These are phyloP conservation scores for Eufriesea mexicana DNA, from an alignment of 1,140 invertebrate species.

Conservation along the genomic window DNA sequence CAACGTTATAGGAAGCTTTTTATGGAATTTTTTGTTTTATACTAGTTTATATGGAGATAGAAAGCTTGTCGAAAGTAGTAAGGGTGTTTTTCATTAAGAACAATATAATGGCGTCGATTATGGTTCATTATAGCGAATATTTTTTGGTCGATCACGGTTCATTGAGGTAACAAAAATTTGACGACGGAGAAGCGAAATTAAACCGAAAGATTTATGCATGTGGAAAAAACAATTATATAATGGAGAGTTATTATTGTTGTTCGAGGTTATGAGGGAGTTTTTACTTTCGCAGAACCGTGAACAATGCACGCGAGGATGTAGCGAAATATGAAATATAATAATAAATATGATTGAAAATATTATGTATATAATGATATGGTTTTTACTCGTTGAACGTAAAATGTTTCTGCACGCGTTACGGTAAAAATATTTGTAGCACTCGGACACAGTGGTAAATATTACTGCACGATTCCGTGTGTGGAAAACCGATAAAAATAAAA, in stretches of 20 bases:
- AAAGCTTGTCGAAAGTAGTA: neutral
- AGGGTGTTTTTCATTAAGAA: neutral
- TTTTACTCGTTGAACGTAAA: neutral
- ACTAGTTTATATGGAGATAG: neutral
- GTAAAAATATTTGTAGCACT: neutral
- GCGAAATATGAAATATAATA: neutral
- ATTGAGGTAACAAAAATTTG: neutral
- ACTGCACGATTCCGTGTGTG: neutral
- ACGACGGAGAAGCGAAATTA: neutral
- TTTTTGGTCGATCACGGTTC: neutral
- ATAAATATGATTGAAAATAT: conserved; percentile 8
- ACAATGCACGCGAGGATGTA: neutral
- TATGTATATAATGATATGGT: neutral
- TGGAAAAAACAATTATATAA: neutral
- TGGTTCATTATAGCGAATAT: neutral
- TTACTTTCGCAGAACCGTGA: neutral
- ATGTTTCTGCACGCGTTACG: neutral
- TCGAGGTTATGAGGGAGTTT: neutral
- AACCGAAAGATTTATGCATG: neutral
- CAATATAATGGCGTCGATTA: neutral
- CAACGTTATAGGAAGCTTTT: neutral
- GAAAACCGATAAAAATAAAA: conserved; percentile 20
- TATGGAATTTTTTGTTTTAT: neutral
- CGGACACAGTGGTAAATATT: neutral
- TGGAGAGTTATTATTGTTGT: neutral